These are phyloP conservation scores for Diarsia rubi DNA, from an alignment of 2,888 invertebrate genomes.

Conservation along the genomic window DNA sequence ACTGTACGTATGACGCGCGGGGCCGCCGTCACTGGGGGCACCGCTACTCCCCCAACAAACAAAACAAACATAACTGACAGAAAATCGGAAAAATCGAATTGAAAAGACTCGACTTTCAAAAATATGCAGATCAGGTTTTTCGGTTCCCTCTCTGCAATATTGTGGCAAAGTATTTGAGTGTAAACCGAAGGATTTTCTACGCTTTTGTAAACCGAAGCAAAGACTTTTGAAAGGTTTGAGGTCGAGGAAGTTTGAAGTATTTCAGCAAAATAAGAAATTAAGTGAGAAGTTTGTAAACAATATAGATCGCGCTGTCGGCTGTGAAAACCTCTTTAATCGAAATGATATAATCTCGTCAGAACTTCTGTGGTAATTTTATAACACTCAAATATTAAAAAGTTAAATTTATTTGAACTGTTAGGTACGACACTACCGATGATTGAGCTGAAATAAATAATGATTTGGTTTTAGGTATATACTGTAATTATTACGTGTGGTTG, in stretches of 20 bases:
- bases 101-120: slow-evolving; percentile 9
- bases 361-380: slow-evolving; percentile 1
- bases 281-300: slow-evolving; percentile 47
- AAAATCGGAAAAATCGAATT: slow-evolving; percentile 2
- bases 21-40: too few species aligned
- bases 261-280: slow-evolving; percentile 39
- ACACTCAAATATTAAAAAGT: not conserved
- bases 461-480: not conserved
- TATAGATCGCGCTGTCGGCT: slow-evolving; percentile 13
- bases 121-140: slow-evolving; percentile 41
- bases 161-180: slow-evolving; percentile 50
- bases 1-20: too few species aligned
- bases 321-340: slow-evolving; percentile 23
- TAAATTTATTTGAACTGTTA: not conserved
- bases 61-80: not conserved
- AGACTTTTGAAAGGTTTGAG: slow-evolving; percentile 45
- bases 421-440: not conserved
- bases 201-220: slow-evolving; percentile 44
- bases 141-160: slow-evolving; percentile 15
- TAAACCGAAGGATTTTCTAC: slow-evolving; percentile 55
- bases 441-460: not conserved
- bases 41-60: not conserved
- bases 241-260: slow-evolving; percentile 42
- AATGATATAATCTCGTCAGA: slow-evolving; percentile 16
- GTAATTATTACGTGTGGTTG: too few species aligned